Percentiles rank a stretch among this genome's conserved stretches.
These are phyloP conservation scores for Rhyacichthys aspro DNA, from an alignment of 2,797 vertebrate genomes.

Conservation along the genomic window DNA sequence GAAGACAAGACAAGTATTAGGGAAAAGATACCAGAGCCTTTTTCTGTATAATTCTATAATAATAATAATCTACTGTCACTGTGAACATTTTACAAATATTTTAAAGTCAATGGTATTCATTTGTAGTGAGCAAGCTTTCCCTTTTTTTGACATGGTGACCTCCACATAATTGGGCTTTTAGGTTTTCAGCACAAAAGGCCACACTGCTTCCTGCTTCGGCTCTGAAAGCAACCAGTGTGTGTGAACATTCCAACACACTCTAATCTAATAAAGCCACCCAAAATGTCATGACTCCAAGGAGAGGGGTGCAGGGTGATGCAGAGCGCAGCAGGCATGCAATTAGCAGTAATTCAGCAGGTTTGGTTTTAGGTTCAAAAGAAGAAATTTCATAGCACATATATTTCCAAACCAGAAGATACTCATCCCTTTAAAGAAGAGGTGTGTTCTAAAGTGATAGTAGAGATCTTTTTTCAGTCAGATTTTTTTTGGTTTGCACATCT, in stretches of 20 bases:
- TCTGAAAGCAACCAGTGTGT: slow-evolving; percentile 1
- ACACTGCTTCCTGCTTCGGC: too few relatives aligned
- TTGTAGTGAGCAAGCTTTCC: background rate
- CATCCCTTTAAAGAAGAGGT: too few relatives aligned
- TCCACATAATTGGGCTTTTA: slow-evolving; percentile 8
- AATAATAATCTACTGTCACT: background rate
- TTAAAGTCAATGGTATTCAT: background rate
- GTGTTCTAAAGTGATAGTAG: too few relatives aligned
- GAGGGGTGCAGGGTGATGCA: background rate
- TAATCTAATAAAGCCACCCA: slow-evolving; percentile 3
- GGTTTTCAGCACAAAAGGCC: slow-evolving; percentile 3
- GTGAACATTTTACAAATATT: background rate
- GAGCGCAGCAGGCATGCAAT: slow-evolving; percentile 2
- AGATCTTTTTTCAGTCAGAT: too few relatives aligned
- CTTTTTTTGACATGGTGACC: background rate
- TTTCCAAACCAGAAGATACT: background rate
- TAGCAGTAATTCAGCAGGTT: background rate
- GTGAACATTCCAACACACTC: slow-evolving; percentile 1
- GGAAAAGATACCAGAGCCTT: too few relatives aligned
- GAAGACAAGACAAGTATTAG: too few relatives aligned
- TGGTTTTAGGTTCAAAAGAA: background rate
- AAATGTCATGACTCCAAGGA: slow-evolving; percentile 8
- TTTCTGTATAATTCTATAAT: too few relatives aligned
- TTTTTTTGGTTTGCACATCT: too few relatives aligned
- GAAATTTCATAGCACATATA: too few relatives aligned